Conservation (phyloP, 1,140 invertebrate species). For the Drosophila tani region DNA sequence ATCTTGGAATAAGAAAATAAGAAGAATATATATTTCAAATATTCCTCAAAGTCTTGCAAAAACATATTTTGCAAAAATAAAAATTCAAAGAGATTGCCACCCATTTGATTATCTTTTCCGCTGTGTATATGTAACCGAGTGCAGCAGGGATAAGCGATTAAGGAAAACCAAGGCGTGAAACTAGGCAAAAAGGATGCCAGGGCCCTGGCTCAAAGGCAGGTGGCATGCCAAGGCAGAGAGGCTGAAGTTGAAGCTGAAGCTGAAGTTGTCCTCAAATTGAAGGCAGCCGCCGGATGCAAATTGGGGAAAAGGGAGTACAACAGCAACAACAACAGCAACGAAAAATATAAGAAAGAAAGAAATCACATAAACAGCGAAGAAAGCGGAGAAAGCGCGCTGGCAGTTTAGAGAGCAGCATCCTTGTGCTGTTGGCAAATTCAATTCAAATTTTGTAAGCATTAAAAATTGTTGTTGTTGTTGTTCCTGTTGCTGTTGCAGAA, state of each 20-base stretch:
- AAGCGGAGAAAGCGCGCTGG: slow-evolving; percentile 36
- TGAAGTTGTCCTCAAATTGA: slow-evolving; percentile 60
- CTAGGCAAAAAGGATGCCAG: slow-evolving; percentile 47
- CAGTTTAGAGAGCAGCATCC: slow-evolving; percentile 65
- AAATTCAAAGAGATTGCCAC: neutral
- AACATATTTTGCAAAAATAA: neutral
- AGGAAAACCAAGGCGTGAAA: slow-evolving; percentile 71
- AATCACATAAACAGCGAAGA: slow-evolving; percentile 36
- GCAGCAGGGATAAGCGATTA: slow-evolving; percentile 68
- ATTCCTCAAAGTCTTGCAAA: neutral
- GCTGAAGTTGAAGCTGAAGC: slow-evolving; percentile 55
- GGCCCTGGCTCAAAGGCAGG: slow-evolving; percentile 26
- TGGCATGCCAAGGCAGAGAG: slow-evolving; percentile 8
- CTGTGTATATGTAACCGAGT: slow-evolving; percentile 3
- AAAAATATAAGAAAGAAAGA: slow-evolving; percentile 1
- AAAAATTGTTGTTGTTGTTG: slow-evolving; percentile 46
- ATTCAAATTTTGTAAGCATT: slow-evolving; percentile 83
- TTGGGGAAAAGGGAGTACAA: slow-evolving; percentile 39
- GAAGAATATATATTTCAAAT: too few relatives aligned
- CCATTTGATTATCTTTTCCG: slow-evolving; percentile 15
- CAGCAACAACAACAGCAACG: neutral
- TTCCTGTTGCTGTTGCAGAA: slow-evolving; percentile 47
- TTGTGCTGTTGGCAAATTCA: slow-evolving; percentile 76
- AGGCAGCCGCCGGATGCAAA: slow-evolving; percentile 68
- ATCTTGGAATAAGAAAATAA: too few relatives aligned